phyloP scores from a whole-genome alignment of 2,797 vertebrate species.

The Gastrophryne carolinensis region DNA sequence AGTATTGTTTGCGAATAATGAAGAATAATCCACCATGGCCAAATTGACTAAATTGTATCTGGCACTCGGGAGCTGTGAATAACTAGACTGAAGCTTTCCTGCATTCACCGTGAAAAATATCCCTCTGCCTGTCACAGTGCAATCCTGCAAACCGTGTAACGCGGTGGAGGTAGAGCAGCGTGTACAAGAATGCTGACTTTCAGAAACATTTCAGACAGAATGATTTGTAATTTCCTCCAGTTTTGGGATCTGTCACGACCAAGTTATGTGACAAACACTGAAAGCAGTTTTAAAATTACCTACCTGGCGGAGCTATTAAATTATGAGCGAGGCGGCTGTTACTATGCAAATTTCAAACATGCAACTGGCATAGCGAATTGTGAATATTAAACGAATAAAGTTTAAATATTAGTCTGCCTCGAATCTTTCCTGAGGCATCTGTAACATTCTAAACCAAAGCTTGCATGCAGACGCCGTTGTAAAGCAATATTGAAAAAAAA shows the following conservation, averaged over 20 bases:
- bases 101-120: background rate
- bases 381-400: constrained; percentile 33
- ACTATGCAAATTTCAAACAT: constrained; percentile 35
- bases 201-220: constrained; percentile 5
- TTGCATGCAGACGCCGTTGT: constrained; percentile 20
- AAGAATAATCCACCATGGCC: background rate
- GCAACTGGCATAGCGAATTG: constrained; percentile 24
- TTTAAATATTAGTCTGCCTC: constrained; percentile 47
- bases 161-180: background rate
- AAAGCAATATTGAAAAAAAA: constrained; percentile 40
- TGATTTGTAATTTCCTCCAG: background rate
- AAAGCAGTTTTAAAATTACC: constrained; percentile 13
- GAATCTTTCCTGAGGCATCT: constrained; percentile 36
- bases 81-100: background rate
- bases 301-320: constrained; percentile 38
- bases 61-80: background rate
- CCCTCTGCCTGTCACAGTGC: background rate
- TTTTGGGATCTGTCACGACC: constrained; percentile 16
- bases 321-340: constrained; percentile 36
- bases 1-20: background rate
- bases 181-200: constrained; percentile 4
- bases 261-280: constrained; percentile 29
- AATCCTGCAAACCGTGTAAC: background rate
- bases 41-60: background rate
- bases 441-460: constrained; percentile 38